Evolutionary conservation across 2,113 vertebrate genomes (phyloP), one percentile per base, ranked within the genome.

Genomic region (Phyllostomus hastatus): DNA sequence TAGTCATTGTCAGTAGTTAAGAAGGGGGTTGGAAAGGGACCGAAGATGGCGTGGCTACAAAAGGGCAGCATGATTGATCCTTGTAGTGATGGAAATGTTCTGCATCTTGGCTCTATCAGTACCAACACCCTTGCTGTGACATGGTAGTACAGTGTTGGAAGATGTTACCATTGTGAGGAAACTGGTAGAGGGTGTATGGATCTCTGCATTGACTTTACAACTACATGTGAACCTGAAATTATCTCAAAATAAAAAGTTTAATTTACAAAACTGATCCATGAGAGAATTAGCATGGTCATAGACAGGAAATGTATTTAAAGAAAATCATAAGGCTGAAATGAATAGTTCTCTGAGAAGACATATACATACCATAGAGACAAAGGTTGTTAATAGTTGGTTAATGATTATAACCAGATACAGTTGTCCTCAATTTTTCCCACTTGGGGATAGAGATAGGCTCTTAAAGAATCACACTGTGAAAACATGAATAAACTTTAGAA

Each of bases 401-500:
- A 67, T 46, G 17, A 90, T 31, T 67, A 76, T 48, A 83, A 76
- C 31, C 59, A 90, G 26, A 57, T 12, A 70, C 26, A 94, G 69
- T 24, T 76, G 24, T 76, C 79, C 57, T 83, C 46, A 31, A 31
- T 59, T 59, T 78, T 78, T 48, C 12, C 69, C 48, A 94, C 14
- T 84, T 10, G 19, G 33, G 48, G 33, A 38, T 38, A 41, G 35
- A 81, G 12, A 35, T 16, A 9, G 22, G 28, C 41, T 82, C 57
- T 57, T 75, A 82, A 43, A 57, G 79, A 76, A 76, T 84, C 86
- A 76, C 48, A 76, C 22, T 73, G 54, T 22, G 57, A 90, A 94
- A 94, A 94, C 90, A 78, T 24, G 33, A 83, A 48, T 90, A 57
- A 90, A 84, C 48, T 76, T 90, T 31, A 83, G 17, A 83, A 46